Conservation (phyloP, 1,140 invertebrate genomes). For the Augochlora pura region DNA sequence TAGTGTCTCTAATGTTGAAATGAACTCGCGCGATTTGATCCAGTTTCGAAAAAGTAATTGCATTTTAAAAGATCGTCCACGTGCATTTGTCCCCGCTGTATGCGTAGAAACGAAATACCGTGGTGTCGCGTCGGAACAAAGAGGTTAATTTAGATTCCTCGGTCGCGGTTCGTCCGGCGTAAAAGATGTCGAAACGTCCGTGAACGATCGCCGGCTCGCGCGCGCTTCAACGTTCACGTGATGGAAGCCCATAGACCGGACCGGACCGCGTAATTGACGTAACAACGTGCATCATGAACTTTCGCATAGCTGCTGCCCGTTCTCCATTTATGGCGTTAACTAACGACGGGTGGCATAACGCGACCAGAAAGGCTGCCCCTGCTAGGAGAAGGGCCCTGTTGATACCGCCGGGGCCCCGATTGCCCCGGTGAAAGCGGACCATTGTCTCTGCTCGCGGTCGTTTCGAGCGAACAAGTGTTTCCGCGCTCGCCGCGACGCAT, state of each 20-base stretch:
- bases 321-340: constrained; percentile 34
- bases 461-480: constrained; percentile 27
- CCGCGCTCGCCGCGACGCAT: background rate
- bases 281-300: constrained; percentile 35
- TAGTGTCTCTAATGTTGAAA: too few relatives aligned
- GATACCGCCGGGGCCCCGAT: background rate
- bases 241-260: constrained; percentile 5
- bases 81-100: too few relatives aligned
- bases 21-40: too few relatives aligned
- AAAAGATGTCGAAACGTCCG: constrained; percentile 13
- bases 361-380: background rate
- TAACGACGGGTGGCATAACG: constrained; percentile 28
- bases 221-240: constrained; percentile 5
- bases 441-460: constrained; percentile 22
- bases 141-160: constrained; percentile 18
- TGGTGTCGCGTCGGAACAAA: background rate
- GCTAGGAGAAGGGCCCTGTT: background rate
- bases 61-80: too few relatives aligned
- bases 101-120: too few relatives aligned
- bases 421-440: constrained; percentile 24
- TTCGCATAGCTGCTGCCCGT: constrained; percentile 12
- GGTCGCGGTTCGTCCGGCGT: background rate
- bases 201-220: background rate
- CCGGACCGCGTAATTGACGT: constrained; percentile 32
- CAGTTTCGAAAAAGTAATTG: too few relatives aligned